phyloP scores from a whole-genome alignment of 2,797 vertebrate genomes.

The Urophycis tenuis region DNA sequence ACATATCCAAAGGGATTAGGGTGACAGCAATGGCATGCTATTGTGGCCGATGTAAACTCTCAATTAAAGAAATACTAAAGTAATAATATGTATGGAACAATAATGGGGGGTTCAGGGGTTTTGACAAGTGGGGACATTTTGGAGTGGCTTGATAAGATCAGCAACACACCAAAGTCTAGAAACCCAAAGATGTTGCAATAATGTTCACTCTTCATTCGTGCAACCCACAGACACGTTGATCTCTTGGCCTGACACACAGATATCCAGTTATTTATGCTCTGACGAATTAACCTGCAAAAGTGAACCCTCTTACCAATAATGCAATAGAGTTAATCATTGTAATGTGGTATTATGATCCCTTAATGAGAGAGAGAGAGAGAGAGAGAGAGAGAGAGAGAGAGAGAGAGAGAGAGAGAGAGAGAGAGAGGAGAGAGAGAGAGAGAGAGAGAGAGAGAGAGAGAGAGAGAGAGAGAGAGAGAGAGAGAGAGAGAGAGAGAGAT shows the following conservation, averaged over 20 bases:
- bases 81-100: neutral
- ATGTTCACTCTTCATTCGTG: constrained; percentile 12
- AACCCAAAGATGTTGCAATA: neutral
- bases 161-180: neutral
- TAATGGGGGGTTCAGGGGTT: neutral
- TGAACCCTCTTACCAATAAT: neutral
- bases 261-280: no score
- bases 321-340: neutral
- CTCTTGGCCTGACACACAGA: constrained; percentile 25
- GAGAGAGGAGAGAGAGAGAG: no score
- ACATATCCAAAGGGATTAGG: neutral
- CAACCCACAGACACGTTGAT: constrained; percentile 7
- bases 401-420: no score
- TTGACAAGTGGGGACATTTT: neutral
- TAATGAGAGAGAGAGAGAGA: no score
- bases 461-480: no score
- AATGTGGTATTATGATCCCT: neutral
- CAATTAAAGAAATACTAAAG: neutral
- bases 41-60: neutral
- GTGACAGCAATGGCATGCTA: neutral
- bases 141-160: neutral
- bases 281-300: neutral
- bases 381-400: no score
- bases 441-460: no score
- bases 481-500: no score